Percentiles rank a stretch among this genome's conserved stretches.
Conservation (phyloP, 1,140 invertebrate genomes). For the Drosophila cardini region DNA sequence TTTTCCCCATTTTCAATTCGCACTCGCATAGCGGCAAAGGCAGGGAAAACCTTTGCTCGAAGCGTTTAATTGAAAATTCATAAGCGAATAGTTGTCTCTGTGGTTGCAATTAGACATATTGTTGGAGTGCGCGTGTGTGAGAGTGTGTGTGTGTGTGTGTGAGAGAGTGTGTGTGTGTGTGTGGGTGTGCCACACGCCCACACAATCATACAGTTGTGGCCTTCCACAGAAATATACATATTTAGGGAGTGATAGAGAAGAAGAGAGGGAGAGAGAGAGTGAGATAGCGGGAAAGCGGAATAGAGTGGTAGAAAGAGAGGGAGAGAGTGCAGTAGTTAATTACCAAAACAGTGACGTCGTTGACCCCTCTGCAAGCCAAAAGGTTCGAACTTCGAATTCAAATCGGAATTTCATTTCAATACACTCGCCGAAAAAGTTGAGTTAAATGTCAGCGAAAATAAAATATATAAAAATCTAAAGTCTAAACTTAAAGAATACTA, state of each 20-base stretch:
- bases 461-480: background rate
- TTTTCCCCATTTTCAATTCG: conserved; percentile 39
- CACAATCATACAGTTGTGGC: conserved; percentile 41
- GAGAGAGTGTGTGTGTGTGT: conserved; percentile 12
- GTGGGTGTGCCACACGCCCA: conserved; percentile 23
- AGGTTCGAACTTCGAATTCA: conserved; percentile 32
- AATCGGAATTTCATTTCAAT: conserved; percentile 38
- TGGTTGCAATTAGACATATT: conserved; percentile 52
- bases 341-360: conserved; percentile 48
- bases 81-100: conserved; percentile 43
- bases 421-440: conserved; percentile 34
- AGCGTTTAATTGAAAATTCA: conserved; percentile 68
- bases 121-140: conserved; percentile 3
- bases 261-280: too few species aligned
- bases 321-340: conserved; percentile 60
- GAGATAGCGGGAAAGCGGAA: too few species aligned
- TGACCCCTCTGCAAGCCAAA: conserved; percentile 50
- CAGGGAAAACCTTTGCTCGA: conserved; percentile 36
- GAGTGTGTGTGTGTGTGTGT: conserved; percentile 5
- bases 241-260: too few species aligned
- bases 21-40: conserved; percentile 72
- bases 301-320: too few species aligned
- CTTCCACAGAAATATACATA: conserved; percentile 9
- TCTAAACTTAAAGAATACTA: background rate
- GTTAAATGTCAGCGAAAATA: background rate